Evolutionary conservation across 2,797 vertebrate genomes (phyloP), one percentile per base, ranked within the genome.

Genomic region (Novumbra hubbsi): DNA sequence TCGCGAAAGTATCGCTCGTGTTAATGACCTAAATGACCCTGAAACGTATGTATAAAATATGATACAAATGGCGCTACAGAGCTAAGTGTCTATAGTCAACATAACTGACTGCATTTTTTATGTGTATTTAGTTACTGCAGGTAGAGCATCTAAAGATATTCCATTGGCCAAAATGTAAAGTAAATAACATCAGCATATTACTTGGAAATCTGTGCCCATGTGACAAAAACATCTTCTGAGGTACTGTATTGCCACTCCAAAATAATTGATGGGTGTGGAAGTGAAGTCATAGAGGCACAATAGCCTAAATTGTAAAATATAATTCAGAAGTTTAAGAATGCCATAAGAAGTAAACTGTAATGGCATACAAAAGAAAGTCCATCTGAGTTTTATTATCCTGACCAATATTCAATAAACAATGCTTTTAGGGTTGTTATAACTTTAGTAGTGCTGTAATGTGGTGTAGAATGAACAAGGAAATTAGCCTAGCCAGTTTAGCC

Each of bases 361-460:
- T 65, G 34, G 24, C 17, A 75, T 27, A 34, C 52, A 79, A 71
- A 49, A 63, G 72, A 73, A 30, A 9, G 68, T 72, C 32, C 30
- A 68, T 48, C 34, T 38, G 34, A 38, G 2, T 74, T 66, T 70
- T 68, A 55, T 70, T 71, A 68, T 76, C 45, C 63, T 68, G 60
- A 68, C 41, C 19, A 71, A 71, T 48, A 64, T 76, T n/a, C 24
- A 65, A 38, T 65, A 28, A 55, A 38, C 65, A 49, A 67, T 27
- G 63, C 38, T 76, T 71, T 45, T 66, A 71, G 41, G 49, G 67
- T 68, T 67, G 38, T 50, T 63, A 21, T 63, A 64, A 62, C 38
- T 63, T 75, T 70, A 14, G 24, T 64, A 34, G 64, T 34, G 67
- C 48, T 67, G 60, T 76, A 21, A 41, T 63, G 50, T 74, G 69